Evolutionary conservation across 1,140 invertebrate genomes (phyloP), one percentile per base, ranked within the genome.

Genomic region (Euwallacea fornicatus): DNA sequence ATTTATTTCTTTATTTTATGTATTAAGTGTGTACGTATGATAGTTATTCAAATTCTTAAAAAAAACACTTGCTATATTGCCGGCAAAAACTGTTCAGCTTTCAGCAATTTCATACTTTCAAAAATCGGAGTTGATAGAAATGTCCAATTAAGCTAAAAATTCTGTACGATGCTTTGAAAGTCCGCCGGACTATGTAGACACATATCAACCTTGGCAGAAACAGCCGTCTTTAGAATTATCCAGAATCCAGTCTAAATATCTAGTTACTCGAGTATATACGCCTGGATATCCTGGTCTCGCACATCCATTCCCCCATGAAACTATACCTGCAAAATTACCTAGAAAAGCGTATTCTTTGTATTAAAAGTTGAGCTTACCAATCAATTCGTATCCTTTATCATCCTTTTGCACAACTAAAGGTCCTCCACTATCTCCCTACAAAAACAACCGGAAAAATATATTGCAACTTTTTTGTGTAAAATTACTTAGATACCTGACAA

Each of bases 341-440:
- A 6, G 13, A 50, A 50, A 3, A 50, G 46, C 13, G 46, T 3
- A 50, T 50, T 50, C 46, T 50, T 50, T 50, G 46, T 1, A 47
- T 47, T 33, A 33, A 33, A 33, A 33, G 4, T 33, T 33, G 21
- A 33, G 21, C 1, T 74, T 83, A 87, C 91, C 92, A 75, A 93
- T 93, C 53, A 92, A 80, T 82, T 93, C 91, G 78, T 91, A 92
- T 76, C 88, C 88, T 78, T 91, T 89, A 75, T 91, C 87, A 70
- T 86, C 83, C 78, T 88, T 86, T 80, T 90, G 86, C 0, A 88
- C 83, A 7, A 94, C 88, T 11, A 97, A 80, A 3, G 94, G 94
- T n/a, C 94, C 94, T 66, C 94, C 95, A 76, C 93, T 95, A 80
- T 97, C 94, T 15, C 94, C 94, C 91, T 95, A 80, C n/a, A 68